These are phyloP conservation scores for Eumacrocentrus americanus DNA, from an alignment of 2,888 invertebrate genomes.

Conservation along the genomic window DNA sequence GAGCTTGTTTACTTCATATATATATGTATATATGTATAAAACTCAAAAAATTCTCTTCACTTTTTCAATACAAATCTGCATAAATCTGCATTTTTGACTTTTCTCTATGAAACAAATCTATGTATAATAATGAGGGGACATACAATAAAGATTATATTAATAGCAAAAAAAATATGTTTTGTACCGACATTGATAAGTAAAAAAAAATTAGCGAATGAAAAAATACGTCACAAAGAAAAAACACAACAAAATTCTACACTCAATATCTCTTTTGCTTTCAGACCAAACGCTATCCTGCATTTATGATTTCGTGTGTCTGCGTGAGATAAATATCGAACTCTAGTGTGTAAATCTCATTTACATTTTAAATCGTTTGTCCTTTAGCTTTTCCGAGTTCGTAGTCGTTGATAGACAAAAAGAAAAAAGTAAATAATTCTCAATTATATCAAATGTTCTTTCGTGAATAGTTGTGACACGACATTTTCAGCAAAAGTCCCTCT, in stretches of 20 bases:
- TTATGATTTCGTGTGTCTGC: background rate
- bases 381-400: background rate
- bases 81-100: background rate
- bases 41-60: background rate
- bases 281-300: too few relatives aligned
- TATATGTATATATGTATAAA: background rate
- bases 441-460: background rate
- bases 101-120: background rate
- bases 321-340: conserved; percentile 3
- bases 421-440: background rate
- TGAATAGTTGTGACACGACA: too few relatives aligned
- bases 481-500: background rate
- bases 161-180: background rate
- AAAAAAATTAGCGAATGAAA: background rate
- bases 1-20: background rate
- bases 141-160: background rate
- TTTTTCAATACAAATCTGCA: background rate
- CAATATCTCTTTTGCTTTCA: too few relatives aligned
- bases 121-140: background rate
- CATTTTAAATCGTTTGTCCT: background rate
- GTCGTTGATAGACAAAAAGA: background rate
- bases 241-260: too few relatives aligned
- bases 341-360: conserved; percentile 6
- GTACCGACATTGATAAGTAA: background rate
- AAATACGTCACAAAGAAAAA: background rate